A percentile compares a stretch with the other conserved stretches of the same genome.
phyloP scores from a whole-genome alignment of 2,797 vertebrate species.

The Pempheris klunzingeri region DNA sequence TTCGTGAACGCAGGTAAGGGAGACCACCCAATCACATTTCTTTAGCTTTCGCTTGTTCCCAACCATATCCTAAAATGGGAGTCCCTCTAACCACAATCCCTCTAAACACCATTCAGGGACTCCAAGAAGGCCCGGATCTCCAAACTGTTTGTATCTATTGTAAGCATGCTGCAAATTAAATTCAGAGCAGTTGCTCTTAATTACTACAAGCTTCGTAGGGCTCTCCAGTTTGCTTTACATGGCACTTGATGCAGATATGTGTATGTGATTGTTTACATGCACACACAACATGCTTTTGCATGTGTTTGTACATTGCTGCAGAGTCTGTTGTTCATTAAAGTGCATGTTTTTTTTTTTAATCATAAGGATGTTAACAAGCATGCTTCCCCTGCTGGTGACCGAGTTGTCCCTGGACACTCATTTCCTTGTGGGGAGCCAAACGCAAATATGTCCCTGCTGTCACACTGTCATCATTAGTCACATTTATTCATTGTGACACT shows the following conservation, averaged over 20 bases:
- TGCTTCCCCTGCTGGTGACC: constrained; percentile 46
- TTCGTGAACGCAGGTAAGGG: background rate
- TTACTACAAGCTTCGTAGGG: constrained; percentile 26
- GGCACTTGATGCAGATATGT: constrained; percentile 10
- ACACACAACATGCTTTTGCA: constrained; percentile 14
- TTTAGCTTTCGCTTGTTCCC: background rate
- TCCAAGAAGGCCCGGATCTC: constrained; percentile 3
- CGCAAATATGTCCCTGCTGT: constrained; percentile 57
- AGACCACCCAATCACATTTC: background rate
- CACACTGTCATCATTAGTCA: constrained; percentile 74
- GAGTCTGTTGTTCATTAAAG: constrained; percentile 41
- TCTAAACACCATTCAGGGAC: background rate
- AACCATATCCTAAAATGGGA: background rate
- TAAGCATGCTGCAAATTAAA: constrained; percentile 14
- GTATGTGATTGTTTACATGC: constrained; percentile 29
- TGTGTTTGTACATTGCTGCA: constrained; percentile 18
- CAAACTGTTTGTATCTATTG: background rate
- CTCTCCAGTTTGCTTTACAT: background rate
- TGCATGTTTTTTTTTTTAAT: constrained; percentile 55
- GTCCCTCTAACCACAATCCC: background rate
- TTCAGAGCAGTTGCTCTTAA: constrained; percentile 42
- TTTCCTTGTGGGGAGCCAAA: constrained; percentile 56
- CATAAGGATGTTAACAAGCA: constrained; percentile 61
- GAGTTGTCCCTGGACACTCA: constrained; percentile 54
- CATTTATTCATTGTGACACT: constrained; percentile 71